A percentile compares a stretch with the other conserved stretches of the same genome.
Conservation (phyloP, 1,140 invertebrate species). For the Drosophila sucinea region DNA sequence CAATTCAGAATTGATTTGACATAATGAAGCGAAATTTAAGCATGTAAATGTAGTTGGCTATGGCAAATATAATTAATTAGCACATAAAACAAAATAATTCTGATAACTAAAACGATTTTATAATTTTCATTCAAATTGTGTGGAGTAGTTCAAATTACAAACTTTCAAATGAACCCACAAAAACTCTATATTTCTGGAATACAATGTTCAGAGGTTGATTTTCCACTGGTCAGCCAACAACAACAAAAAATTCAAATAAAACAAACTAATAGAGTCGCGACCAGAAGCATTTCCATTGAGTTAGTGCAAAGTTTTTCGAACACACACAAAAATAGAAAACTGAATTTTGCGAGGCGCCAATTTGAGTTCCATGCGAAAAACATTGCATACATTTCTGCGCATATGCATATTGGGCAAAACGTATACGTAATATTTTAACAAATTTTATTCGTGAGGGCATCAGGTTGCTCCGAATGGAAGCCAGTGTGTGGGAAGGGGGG, state of each 20-base stretch:
- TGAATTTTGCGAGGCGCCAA: neutral
- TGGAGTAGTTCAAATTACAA: slow-evolving; percentile 8
- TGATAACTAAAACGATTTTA: slow-evolving; percentile 31
- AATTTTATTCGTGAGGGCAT: slow-evolving; percentile 36
- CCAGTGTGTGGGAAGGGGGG: neutral
- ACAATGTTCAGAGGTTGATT: slow-evolving; percentile 5
- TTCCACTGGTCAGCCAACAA: slow-evolving; percentile 6
- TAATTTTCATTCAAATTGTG: slow-evolving; percentile 37
- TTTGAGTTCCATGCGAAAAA: slow-evolving; percentile 2
- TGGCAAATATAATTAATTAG: slow-evolving; percentile 40
- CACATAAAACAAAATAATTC: slow-evolving; percentile 20
- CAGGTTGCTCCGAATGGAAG: slow-evolving; percentile 12
- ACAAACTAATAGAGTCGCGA: slow-evolving; percentile 48
- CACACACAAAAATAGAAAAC: slow-evolving; percentile 11
- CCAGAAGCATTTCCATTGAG: slow-evolving; percentile 23
- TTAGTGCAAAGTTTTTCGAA: slow-evolving; percentile 36
- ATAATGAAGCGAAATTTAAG: slow-evolving; percentile 10
- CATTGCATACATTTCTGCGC: slow-evolving; percentile 31
- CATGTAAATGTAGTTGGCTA: slow-evolving; percentile 25
- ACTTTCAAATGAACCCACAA: slow-evolving; percentile 2
- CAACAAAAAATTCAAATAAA: neutral
- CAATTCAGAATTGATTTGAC: neutral
- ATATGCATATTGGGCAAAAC: slow-evolving; percentile 35
- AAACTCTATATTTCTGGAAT: neutral
- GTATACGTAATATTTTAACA: slow-evolving; percentile 61